Percentiles rank a stretch among this genome's conserved stretches.
Evolutionary conservation across 2,888 invertebrate species (phyloP).

Genomic region (Drosophila mayaguana): DNA sequence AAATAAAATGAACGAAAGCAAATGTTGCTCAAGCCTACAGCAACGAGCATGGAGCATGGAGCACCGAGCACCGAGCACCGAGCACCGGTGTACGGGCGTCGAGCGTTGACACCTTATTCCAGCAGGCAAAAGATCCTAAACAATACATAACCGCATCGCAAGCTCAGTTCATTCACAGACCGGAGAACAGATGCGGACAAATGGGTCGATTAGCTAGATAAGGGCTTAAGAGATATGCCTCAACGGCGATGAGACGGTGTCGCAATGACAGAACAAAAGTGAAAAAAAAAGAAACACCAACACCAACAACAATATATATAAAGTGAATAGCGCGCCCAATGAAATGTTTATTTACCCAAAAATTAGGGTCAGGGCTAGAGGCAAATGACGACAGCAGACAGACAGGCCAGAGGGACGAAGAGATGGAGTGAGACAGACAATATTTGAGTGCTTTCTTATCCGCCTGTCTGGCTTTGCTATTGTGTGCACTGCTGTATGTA

Average conservation of each 20-base stretch:
- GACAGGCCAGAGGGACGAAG: conserved; percentile 20
- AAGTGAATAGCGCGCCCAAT: conserved; percentile 27
- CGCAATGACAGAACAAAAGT: conserved; percentile 49
- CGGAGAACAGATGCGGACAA: conserved; percentile 9
- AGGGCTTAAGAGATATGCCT: conserved; percentile 59
- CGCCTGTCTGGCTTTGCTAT: conserved; percentile 35
- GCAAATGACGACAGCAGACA: conserved; percentile 38
- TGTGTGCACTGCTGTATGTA: conserved; percentile 1
- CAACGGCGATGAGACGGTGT: conserved; percentile 32
- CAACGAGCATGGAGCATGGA: no score
- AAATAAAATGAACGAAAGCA: conserved; percentile 12
- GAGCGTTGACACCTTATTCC: conserved; percentile 65
- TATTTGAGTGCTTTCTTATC: conserved; percentile 38
- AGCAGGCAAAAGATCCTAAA: conserved; percentile 36
- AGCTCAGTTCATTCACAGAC: conserved; percentile 48
- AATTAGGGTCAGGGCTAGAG: conserved; percentile 78
- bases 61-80: no score
- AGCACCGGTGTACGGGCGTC: no score
- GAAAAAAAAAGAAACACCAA: conserved; percentile 4
- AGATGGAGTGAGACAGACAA: not conserved
- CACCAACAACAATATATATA: conserved; percentile 23
- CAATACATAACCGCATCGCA: conserved; percentile 29
- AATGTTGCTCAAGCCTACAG: conserved; percentile 16
- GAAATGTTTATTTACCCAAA: conserved; percentile 67
- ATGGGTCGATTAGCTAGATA: conserved; percentile 52